Conservation (phyloP, 2,113 vertebrate species). For the Pygoscelis antarcticus region DNA sequence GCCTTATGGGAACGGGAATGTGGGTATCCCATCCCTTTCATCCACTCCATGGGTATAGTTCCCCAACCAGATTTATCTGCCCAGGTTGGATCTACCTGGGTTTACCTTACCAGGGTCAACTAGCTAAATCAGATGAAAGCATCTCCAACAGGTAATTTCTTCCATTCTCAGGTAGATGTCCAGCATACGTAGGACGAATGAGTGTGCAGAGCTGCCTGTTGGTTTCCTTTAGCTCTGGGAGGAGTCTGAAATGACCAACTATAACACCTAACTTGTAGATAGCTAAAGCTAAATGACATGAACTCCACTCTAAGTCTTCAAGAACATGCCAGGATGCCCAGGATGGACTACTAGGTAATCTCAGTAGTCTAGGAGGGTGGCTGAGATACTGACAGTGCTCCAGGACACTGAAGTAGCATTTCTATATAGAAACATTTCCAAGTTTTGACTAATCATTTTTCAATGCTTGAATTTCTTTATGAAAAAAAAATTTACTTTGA, state of each 20-base stretch:
- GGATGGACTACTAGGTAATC: background rate
- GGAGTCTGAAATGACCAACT: background rate
- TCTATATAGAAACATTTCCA: background rate
- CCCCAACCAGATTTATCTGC: background rate
- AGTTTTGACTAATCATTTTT: background rate
- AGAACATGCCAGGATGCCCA: background rate
- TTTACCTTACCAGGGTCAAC: background rate
- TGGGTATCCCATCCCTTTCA: background rate
- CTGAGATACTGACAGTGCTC: background rate
- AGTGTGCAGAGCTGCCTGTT: background rate
- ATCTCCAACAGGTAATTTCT: background rate
- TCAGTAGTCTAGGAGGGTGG: background rate
- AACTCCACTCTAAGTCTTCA: background rate
- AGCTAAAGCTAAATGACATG: background rate
- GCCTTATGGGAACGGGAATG: background rate
- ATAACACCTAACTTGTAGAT: background rate
- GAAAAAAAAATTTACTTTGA: background rate
- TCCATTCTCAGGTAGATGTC: background rate
- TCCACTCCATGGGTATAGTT: background rate
- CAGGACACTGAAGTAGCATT: background rate
- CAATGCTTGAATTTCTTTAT: background rate
- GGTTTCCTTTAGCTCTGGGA: background rate
- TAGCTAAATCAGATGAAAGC: background rate
- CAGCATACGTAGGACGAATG: rapidly evolving
- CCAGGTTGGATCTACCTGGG: too few relatives aligned